These are phyloP conservation scores for Brachyalestes nurse DNA, from an alignment of 2,797 vertebrate species.

Conservation along the genomic window DNA sequence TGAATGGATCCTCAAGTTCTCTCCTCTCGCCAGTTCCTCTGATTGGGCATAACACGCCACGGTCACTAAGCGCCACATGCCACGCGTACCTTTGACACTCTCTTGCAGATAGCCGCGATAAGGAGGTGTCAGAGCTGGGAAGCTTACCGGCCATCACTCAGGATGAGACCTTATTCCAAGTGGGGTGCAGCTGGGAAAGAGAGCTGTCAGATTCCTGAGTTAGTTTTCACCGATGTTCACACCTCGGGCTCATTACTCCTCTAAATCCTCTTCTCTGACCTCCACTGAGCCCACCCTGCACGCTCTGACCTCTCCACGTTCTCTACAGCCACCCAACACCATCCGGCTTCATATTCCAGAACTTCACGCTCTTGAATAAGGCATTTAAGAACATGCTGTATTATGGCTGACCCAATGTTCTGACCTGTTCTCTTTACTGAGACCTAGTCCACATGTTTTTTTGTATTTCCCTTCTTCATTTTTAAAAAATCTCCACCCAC, in stretches of 20 bases:
- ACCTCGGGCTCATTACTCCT: slow-evolving; percentile 32
- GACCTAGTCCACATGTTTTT: no score
- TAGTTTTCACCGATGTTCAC: slow-evolving; percentile 67
- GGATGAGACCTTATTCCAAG: slow-evolving; percentile 76
- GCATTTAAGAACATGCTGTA: slow-evolving; percentile 18
- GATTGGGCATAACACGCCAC: slow-evolving; percentile 39
- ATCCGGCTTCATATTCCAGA: not conserved
- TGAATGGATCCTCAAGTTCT: slow-evolving; percentile 18
- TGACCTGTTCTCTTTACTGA: not conserved
- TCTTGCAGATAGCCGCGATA: slow-evolving; percentile 74
- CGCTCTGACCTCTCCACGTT: not conserved
- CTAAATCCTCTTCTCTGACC: slow-evolving; percentile 64
- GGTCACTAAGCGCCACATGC: slow-evolving; percentile 74
- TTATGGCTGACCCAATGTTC: slow-evolving; percentile 25
- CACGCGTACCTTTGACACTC: slow-evolving; percentile 68
- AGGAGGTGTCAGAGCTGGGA: slow-evolving; percentile 80
- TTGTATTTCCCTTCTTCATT: no score
- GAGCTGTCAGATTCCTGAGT: slow-evolving; percentile 87
- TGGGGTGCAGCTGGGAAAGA: slow-evolving; percentile 72
- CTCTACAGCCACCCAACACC: not conserved
- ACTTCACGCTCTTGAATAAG: not conserved
- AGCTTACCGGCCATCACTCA: slow-evolving; percentile 78
- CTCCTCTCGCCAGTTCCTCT: slow-evolving; percentile 34
- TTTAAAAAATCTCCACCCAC: no score
- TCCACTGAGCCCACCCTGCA: not conserved